Evolutionary conservation across 2,888 invertebrate genomes (phyloP).

Genomic region (Dorcus hopei): DNA sequence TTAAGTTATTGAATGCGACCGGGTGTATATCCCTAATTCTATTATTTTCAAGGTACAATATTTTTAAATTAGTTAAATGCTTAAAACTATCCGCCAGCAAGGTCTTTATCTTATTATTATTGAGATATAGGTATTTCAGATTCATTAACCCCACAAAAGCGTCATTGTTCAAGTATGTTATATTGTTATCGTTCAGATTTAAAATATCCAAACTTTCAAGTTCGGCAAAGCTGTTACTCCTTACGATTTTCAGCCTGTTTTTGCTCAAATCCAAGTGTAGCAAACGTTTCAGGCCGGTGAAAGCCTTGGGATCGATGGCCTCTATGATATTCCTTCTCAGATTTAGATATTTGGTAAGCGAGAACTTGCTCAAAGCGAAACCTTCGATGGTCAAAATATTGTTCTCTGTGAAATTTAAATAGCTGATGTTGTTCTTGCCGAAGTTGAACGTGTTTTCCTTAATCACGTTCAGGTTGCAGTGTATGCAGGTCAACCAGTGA

Average conservation of each 20-base stretch:
- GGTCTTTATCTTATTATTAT: slow-evolving; percentile 44
- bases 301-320: slow-evolving; percentile 42
- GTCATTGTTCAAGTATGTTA: slow-evolving; percentile 42
- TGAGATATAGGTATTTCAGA: slow-evolving; percentile 46
- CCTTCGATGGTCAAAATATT: slow-evolving; percentile 35
- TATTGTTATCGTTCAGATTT: slow-evolving; percentile 43
- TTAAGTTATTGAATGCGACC: slow-evolving; percentile 44
- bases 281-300: slow-evolving; percentile 42
- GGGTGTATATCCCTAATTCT: slow-evolving; percentile 43
- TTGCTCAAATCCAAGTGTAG: slow-evolving; percentile 40
- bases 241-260: slow-evolving; percentile 39
- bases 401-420: slow-evolving; percentile 36
- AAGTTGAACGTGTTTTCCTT: slow-evolving; percentile 41
- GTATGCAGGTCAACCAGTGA: slow-evolving; percentile 42
- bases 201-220: slow-evolving; percentile 44
- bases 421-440: slow-evolving; percentile 39
- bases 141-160: slow-evolving; percentile 44
- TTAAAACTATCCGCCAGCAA: slow-evolving; percentile 43
- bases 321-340: slow-evolving; percentile 43
- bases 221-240: slow-evolving; percentile 42
- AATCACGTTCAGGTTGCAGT: slow-evolving; percentile 39
- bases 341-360: slow-evolving; percentile 41
- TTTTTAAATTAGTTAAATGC: slow-evolving; percentile 42
- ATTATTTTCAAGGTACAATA: slow-evolving; percentile 47
- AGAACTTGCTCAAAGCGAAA: slow-evolving; percentile 38